Evolutionary conservation across 92 coral and sea anemone species (phyloP).

Genomic region (Heliopora coerulea): DNA sequence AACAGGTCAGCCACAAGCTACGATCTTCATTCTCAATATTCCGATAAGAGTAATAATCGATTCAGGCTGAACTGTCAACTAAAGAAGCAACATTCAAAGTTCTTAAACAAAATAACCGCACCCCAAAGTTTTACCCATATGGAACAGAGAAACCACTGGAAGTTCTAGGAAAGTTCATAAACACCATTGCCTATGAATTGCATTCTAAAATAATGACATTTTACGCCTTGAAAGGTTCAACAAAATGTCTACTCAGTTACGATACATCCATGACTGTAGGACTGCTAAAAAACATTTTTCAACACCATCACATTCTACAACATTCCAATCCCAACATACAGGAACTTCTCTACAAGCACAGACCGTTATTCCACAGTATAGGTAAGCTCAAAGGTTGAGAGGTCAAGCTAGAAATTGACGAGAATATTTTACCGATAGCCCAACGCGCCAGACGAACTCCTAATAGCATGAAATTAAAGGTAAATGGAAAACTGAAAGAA

Average conservation of each 20-base stretch:
- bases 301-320: constrained; percentile 14
- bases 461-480: constrained; percentile 50
- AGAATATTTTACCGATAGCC: constrained; percentile 43
- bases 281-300: constrained; percentile 19
- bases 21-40: constrained; percentile 1
- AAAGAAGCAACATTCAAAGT: no score
- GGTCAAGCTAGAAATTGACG: constrained; percentile 53
- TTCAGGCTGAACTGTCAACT: constrained; percentile 52
- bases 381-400: no score
- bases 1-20: constrained; percentile 44
- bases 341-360: constrained; percentile 36
- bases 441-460: constrained; percentile 37
- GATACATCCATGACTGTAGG: constrained; percentile 36
- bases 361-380: constrained; percentile 34
- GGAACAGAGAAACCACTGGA: constrained; percentile 42
- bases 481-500: constrained; percentile 44
- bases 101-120: not conserved
- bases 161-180: constrained; percentile 37
- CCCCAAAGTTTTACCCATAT: constrained; percentile 36
- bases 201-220: constrained; percentile 1
- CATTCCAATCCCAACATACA: constrained; percentile 25
- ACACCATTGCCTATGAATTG: constrained; percentile 27
- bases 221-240: no score
- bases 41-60: constrained; percentile 44
- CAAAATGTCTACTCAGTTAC: constrained; percentile 47